Conservation (phyloP, 2,888 invertebrate genomes). For the Eristalis pertinax region DNA sequence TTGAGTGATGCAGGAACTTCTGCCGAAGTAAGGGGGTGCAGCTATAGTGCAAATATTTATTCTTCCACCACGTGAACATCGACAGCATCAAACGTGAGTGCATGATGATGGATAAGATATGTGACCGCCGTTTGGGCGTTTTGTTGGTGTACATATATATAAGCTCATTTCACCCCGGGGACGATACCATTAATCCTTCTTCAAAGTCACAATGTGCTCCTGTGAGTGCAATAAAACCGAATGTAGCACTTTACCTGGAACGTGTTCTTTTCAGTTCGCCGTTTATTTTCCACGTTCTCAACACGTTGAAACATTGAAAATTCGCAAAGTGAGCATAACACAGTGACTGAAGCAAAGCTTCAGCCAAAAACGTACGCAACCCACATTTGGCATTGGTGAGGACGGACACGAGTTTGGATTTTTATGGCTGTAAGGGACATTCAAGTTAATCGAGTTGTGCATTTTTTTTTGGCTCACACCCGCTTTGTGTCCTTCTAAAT, state of each 20-base stretch:
- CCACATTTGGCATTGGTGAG: slow-evolving; percentile 22
- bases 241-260: slow-evolving; percentile 41
- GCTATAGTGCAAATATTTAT: slow-evolving; percentile 27
- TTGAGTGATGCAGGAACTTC: background rate
- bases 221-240: slow-evolving; percentile 39
- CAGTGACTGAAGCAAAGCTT: background rate
- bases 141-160: background rate
- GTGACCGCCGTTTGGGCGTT: slow-evolving; percentile 15
- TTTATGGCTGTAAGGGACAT: slow-evolving; percentile 26
- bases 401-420: slow-evolving; percentile 32
- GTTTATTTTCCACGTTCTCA: slow-evolving; percentile 15
- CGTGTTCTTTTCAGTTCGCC: slow-evolving; percentile 26
- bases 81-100: slow-evolving; percentile 10
- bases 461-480: background rate
- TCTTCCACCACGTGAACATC: slow-evolving; percentile 42
- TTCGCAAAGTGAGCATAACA: slow-evolving; percentile 23
- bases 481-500: background rate
- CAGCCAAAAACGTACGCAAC: slow-evolving; percentile 6
- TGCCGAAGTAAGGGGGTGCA: slow-evolving; percentile 5
- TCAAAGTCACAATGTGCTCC: slow-evolving; percentile 41
- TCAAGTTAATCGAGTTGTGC: slow-evolving; percentile 34
- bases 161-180: slow-evolving; percentile 31
- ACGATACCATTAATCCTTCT: slow-evolving; percentile 49
- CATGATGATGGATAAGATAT: slow-evolving; percentile 35
- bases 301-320: slow-evolving; percentile 36